A percentile compares a stretch with the other conserved stretches of the same genome.
Conservation (phyloP, 2,888 invertebrate genomes). For the Calameuta pallipes region DNA sequence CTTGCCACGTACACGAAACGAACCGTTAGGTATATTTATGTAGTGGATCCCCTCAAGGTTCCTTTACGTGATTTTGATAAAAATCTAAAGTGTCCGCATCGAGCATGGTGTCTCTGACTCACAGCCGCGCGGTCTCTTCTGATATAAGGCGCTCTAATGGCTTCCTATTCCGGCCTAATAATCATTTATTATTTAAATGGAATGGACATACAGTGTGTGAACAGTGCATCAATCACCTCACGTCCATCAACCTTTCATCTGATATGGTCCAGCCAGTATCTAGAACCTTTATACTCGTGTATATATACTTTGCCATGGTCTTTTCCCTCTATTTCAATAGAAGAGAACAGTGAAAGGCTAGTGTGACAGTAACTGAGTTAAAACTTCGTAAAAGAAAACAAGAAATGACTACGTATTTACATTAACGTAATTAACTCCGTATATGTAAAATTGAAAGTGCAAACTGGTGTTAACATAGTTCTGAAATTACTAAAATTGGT, state of each 20-base stretch:
- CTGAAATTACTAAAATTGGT: no score
- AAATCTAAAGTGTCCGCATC: slow-evolving; percentile 21
- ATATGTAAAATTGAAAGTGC: no score
- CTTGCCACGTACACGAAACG: not conserved
- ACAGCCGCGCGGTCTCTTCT: slow-evolving; percentile 1
- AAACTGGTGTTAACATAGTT: no score
- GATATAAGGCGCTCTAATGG: slow-evolving; percentile 17
- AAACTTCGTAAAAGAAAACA: no score
- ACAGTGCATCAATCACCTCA: slow-evolving; percentile 24
- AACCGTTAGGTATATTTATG: not conserved
- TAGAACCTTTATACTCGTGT: not conserved
- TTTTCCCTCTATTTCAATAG: no score
- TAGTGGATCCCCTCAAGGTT: not conserved
- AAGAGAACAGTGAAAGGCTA: no score
- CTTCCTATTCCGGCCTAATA: slow-evolving; percentile 23
- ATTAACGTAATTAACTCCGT: no score
- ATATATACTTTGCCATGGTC: no score
- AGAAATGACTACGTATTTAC: no score
- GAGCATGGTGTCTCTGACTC: slow-evolving; percentile 18
- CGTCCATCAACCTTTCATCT: slow-evolving; percentile 22
- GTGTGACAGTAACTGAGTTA: no score
- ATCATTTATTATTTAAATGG: slow-evolving; percentile 26
- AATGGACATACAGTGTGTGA: slow-evolving; percentile 23
- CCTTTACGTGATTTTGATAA: slow-evolving; percentile 18
- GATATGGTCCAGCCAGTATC: slow-evolving; percentile 14